These are phyloP conservation scores for Tillus elongatus DNA, from an alignment of 2,888 invertebrate species.

Conservation along the genomic window DNA sequence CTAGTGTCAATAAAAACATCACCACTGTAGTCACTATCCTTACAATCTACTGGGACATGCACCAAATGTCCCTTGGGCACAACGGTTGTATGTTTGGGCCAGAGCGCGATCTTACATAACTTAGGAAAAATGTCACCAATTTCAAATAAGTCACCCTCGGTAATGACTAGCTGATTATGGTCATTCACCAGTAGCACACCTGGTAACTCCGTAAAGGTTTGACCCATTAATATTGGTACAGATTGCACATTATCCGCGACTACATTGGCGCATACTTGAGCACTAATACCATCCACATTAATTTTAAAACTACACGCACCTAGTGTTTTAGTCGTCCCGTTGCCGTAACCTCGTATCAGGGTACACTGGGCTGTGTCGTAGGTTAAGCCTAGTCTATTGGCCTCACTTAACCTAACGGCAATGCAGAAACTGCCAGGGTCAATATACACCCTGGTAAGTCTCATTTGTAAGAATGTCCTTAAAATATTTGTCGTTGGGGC, in stretches of 20 bases:
- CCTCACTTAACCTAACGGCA: conserved; percentile 13
- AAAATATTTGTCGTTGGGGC: too few relatives aligned
- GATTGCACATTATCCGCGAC: conserved; percentile 18
- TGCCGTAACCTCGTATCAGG: conserved; percentile 15
- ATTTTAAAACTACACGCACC: too few relatives aligned
- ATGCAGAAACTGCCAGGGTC: too few relatives aligned
- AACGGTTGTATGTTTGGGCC: background rate
- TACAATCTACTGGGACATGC: too few relatives aligned
- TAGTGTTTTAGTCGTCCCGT: conserved; percentile 13
- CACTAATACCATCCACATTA: conserved; percentile 17
- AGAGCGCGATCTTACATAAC: background rate
- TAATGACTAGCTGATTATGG: too few relatives aligned
- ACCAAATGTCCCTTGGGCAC: too few relatives aligned
- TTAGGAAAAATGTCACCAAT: too few relatives aligned
- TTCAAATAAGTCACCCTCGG: too few relatives aligned
- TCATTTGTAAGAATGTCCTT: conserved; percentile 15
- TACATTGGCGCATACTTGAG: conserved; percentile 14
- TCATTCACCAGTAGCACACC: too few relatives aligned
- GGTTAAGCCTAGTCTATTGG: conserved; percentile 4
- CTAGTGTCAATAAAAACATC: too few relatives aligned
- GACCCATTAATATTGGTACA: conserved; percentile 18
- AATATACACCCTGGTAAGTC: conserved; percentile 15
- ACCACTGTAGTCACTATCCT: too few relatives aligned
- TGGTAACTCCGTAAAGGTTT: too few relatives aligned
- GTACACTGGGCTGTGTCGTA: background rate